Percentiles rank a stretch among this genome's conserved stretches.
phyloP scores from a whole-genome alignment of 2,797 vertebrate species.

The Zenarchopterus dispar region DNA sequence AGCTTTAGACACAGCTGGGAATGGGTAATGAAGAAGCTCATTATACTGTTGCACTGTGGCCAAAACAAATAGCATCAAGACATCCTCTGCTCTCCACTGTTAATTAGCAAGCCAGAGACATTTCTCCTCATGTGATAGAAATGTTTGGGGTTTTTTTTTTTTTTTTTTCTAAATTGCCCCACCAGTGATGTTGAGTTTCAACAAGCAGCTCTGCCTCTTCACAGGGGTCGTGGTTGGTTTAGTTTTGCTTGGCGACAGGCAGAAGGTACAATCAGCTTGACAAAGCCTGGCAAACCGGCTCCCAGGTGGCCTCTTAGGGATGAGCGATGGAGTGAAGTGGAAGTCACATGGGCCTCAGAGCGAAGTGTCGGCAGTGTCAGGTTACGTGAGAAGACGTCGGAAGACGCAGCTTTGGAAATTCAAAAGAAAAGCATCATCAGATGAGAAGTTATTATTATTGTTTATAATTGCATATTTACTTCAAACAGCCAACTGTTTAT shows the following conservation, averaged over 20 bases:
- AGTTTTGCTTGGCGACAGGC: conserved; percentile 47
- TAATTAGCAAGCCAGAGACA: conserved; percentile 63
- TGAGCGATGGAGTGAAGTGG: conserved; percentile 22
- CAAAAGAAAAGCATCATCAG: no score
- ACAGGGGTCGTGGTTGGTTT: conserved; percentile 19
- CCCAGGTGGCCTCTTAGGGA: conserved; percentile 47
- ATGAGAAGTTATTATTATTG: no score
- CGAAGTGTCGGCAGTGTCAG: conserved; percentile 15
- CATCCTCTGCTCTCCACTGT: conserved; percentile 27
- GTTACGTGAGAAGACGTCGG: conserved; percentile 18
- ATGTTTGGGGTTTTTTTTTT: conserved; percentile 18
- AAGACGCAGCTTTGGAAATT: conserved; percentile 4
- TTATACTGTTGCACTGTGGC: conserved; percentile 36
- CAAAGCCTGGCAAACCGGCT: conserved; percentile 49
- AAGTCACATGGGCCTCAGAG: conserved; percentile 13
- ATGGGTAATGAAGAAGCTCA: conserved; percentile 40
- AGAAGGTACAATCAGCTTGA: conserved; percentile 49
- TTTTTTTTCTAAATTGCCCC: conserved; percentile 54
- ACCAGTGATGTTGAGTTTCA: conserved; percentile 43
- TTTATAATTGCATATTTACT: no score
- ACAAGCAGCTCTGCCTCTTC: conserved; percentile 29
- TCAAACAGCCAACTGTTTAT: no score
- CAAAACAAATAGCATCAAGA: conserved; percentile 50
- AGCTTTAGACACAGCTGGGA: conserved; percentile 33
- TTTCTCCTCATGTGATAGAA: conserved; percentile 65